Evolutionary conservation across 2,797 vertebrate genomes (phyloP), one percentile per base, ranked within the genome.

Genomic region (Poecilia picta): DNA sequence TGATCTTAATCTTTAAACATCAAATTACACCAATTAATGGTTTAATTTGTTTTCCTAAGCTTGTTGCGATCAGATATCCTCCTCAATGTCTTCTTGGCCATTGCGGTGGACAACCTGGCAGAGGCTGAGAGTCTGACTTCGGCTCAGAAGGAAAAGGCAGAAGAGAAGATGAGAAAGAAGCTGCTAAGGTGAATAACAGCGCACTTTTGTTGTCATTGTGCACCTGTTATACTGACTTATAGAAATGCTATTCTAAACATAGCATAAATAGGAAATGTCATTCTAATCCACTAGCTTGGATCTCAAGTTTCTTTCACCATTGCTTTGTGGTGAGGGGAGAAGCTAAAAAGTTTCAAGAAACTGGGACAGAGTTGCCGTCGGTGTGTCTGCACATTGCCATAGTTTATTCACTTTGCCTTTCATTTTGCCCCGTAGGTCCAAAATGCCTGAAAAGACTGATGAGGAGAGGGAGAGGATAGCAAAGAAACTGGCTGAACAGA

Each of bases 51-150:
- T 92, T 93, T 88, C 94, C 94, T 95, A 71, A 95, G 79, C 76
- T 80, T 31, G 2, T 1, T 16, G 10, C 33, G 39, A 68, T 53
- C 89, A 99, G 98, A 99, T 49, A 99, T 99, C 94, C 97, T 99
- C 57, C 96, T 99, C 79, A 99, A 99, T 12, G 98, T 99, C 73
- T 99, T 99, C 94, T 93, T 99, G 95, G 98, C 98, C 88, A 99
- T 99, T 0, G 98, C 98, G 0, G 98, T 99, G 0, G 98, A 99
- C 93, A 99, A 99, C 93, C 95, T 99, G 85, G 97, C 97, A 0
- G 98, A 99, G 85, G 98, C 98, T 0, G 98, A 99, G 93, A 99
- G 97, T 88, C 93, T 99, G 83, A 98, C 97, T 0, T 97, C 97
- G 1, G 98, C 97, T 68, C 98, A 99, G 92, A 98, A 97, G 87